Conservation (phyloP, 2,797 vertebrate species). For the Buphagus erythrorhynchus region DNA sequence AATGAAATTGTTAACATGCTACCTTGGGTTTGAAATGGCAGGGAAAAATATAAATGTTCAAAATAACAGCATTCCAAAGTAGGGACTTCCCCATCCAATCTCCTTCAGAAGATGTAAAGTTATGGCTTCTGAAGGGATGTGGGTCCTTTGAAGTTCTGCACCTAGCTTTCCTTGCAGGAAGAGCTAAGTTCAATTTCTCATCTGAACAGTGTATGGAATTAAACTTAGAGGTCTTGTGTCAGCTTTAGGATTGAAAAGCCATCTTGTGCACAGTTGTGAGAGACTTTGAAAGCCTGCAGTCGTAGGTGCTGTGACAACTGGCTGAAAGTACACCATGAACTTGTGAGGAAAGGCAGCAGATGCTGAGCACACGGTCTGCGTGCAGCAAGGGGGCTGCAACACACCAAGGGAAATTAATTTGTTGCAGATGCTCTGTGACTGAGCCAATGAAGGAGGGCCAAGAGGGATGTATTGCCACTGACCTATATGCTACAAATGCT, state of each 20-base stretch:
- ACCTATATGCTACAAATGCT: not conserved
- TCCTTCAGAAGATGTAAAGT: not conserved
- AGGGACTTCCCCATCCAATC: not conserved
- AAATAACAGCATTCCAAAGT: not conserved
- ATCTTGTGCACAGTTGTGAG: not conserved
- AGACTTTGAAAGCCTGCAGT: not conserved
- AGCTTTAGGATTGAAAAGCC: not conserved
- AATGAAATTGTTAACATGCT: not conserved
- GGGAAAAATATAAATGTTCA: not conserved
- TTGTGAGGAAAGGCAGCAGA: conserved; percentile 9
- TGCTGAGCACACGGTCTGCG: not conserved
- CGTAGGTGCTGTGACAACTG: not conserved
- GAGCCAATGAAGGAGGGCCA: not conserved
- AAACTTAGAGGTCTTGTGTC: not conserved
- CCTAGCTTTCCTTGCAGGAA: not conserved
- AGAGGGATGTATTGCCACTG: not conserved
- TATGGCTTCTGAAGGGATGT: not conserved
- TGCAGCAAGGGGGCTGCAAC: not conserved
- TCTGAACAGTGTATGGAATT: not conserved
- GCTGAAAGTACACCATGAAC: not conserved
- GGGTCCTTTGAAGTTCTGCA: not conserved
- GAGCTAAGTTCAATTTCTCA: not conserved
- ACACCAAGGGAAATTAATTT: not conserved
- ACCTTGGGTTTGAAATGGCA: not conserved
- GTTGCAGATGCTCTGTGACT: conserved; percentile 17